Evolutionary conservation across 1,140 invertebrate species (phyloP).

Genomic region (Magallana ariakensis): DNA sequence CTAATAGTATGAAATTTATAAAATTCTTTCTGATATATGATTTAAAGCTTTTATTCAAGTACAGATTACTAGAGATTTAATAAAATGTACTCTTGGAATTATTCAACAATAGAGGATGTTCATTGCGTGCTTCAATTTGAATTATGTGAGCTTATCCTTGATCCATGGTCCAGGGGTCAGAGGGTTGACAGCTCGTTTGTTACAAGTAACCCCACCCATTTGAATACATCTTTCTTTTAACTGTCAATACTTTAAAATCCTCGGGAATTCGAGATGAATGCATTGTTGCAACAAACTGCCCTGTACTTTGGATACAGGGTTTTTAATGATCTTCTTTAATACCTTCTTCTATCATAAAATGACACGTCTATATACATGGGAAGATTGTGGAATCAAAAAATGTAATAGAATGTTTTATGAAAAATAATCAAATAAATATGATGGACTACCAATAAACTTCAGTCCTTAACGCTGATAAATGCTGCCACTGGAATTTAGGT

Average conservation of each 20-base stretch:
- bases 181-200: neutral
- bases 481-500: neutral
- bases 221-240: neutral
- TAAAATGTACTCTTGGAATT: too few relatives aligned
- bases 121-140: slow-evolving; percentile 6
- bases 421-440: slow-evolving; percentile 36
- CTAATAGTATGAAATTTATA: too few relatives aligned
- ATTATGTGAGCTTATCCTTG: slow-evolving; percentile 33
- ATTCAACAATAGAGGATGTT: neutral
- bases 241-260: slow-evolving; percentile 25
- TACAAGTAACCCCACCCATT: neutral
- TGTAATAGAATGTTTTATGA: slow-evolving; percentile 29
- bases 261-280: slow-evolving; percentile 11
- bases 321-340: neutral
- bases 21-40: too few relatives aligned
- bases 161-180: slow-evolving; percentile 9
- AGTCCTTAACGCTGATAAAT: neutral
- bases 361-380: neutral
- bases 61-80: too few relatives aligned
- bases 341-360: neutral
- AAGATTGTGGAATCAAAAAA: neutral
- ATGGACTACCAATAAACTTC: slow-evolving; percentile 24
- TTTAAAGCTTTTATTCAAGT: too few relatives aligned
- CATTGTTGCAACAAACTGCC: slow-evolving; percentile 20
- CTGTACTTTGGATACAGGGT: neutral